Conservation (phyloP, 2,888 invertebrate species). For the Mechanitis mazaeus region DNA sequence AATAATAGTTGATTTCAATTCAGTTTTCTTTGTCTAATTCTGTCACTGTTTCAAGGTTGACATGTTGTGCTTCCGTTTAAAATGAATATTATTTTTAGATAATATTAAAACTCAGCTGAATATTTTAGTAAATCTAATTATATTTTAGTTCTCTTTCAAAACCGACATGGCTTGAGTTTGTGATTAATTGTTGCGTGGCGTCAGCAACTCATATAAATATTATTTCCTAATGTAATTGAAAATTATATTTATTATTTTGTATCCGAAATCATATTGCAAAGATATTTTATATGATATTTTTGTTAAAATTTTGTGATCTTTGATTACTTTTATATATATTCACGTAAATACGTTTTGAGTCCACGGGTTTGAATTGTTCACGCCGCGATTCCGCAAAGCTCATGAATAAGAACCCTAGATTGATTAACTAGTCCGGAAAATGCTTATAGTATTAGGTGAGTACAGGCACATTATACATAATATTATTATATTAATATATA, state of each 20-base stretch:
- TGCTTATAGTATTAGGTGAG: too few relatives aligned
- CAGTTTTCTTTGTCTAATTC: slow-evolving; percentile 1
- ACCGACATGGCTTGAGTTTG: slow-evolving; percentile 45
- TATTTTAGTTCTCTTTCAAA: slow-evolving; percentile 46
- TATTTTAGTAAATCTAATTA: slow-evolving; percentile 39
- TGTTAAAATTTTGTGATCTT: too few relatives aligned
- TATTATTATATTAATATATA: too few relatives aligned
- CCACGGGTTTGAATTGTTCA: too few relatives aligned
- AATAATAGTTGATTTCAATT: too few relatives aligned
- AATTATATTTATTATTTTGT: slow-evolving; percentile 2
- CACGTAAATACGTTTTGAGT: too few relatives aligned
- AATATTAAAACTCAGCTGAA: slow-evolving; percentile 28
- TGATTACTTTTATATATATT: too few relatives aligned
- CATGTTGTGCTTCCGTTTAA: slow-evolving; percentile 19
- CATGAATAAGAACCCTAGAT: too few relatives aligned
- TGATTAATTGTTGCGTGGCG: slow-evolving; percentile 70
- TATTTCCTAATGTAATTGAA: slow-evolving; percentile 13
- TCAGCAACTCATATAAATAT: slow-evolving; percentile 43
- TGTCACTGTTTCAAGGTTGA: slow-evolving; percentile 19
- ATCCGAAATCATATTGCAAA: neutral
- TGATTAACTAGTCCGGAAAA: too few relatives aligned
- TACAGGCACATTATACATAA: too few relatives aligned
- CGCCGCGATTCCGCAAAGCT: too few relatives aligned
- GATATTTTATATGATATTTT: too few relatives aligned
- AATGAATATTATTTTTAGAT: slow-evolving; percentile 26